Conservation (phyloP, 2,113 vertebrate genomes). For the Saccopteryx bilineata region DNA sequence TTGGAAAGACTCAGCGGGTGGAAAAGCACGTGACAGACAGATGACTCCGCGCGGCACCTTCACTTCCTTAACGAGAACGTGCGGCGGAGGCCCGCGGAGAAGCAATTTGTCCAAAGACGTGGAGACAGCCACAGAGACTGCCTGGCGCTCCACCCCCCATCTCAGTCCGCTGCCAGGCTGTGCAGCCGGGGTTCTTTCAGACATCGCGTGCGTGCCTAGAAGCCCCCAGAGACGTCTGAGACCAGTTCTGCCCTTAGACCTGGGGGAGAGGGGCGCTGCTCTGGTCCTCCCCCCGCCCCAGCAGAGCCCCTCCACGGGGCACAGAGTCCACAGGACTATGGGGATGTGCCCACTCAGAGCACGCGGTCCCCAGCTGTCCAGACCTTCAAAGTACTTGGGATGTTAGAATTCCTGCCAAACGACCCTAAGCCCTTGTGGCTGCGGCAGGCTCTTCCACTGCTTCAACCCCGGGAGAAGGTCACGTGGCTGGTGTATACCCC, state of each 20-base stretch:
- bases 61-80: not conserved
- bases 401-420: not conserved
- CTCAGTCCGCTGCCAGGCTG: not conserved
- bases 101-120: not conserved
- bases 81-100: not conserved
- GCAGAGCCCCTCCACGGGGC: not conserved
- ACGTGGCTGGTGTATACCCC: rapidly evolving
- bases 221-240: not conserved
- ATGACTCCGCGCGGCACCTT: not conserved
- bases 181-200: rapidly evolving
- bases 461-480: not conserved
- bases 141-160: not conserved
- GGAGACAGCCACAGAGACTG: not conserved
- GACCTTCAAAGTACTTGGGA: not conserved
- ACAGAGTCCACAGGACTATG: not conserved
- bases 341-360: not conserved
- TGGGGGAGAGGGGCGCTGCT: not conserved
- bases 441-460: not conserved
- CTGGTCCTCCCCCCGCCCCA: rapidly evolving
- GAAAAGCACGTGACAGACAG: not conserved
- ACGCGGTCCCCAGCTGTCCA: not conserved
- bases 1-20: not conserved
- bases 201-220: rapidly evolving
- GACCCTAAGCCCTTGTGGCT: not conserved
- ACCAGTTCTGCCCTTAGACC: not conserved